These are phyloP conservation scores for Triops longicaudatus DNA, from an alignment of 1,140 invertebrate species.

Conservation along the genomic window DNA sequence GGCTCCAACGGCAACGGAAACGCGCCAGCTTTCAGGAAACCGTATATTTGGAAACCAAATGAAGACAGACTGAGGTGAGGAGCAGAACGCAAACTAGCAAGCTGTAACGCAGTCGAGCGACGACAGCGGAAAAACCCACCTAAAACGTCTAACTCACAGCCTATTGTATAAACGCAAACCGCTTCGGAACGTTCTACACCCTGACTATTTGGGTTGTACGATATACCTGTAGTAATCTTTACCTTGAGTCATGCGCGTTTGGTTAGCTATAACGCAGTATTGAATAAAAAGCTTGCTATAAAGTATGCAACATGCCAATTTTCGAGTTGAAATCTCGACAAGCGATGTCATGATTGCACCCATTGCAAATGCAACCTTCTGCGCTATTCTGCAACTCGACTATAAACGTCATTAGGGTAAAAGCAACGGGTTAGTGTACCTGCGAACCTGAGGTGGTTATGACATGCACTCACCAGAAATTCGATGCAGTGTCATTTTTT, in stretches of 20 bases:
- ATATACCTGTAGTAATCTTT: conserved; percentile 3
- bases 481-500: no score
- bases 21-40: no score
- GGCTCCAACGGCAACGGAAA: no score
- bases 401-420: not conserved
- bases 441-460: no score
- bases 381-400: not conserved
- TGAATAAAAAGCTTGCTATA: not conserved
- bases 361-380: not conserved
- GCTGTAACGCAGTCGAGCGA: not conserved
- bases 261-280: not conserved
- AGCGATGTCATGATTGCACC: not conserved
- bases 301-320: not conserved
- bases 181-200: not conserved
- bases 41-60: not conserved
- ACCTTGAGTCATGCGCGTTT: not conserved
- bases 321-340: not conserved
- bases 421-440: no score
- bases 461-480: no score
- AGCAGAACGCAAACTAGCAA: not conserved
- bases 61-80: not conserved
- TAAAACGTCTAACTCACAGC: not conserved
- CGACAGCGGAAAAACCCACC: not conserved
- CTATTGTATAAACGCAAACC: not conserved
- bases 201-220: not conserved